phyloP scores from a whole-genome alignment of 37 sponge, comb jelly and placozoan species.

The Bolinopsis microptera region DNA sequence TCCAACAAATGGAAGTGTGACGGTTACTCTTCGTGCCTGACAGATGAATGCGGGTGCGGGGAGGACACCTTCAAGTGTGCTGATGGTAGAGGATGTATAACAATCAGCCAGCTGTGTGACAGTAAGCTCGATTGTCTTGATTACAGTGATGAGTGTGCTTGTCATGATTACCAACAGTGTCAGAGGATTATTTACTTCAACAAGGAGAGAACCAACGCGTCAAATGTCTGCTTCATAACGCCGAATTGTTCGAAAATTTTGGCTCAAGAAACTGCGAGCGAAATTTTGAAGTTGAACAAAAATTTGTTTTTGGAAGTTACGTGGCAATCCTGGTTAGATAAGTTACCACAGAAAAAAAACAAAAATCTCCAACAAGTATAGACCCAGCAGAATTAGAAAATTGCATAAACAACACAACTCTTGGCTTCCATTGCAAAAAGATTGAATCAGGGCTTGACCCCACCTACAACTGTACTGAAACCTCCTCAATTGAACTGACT shows the following conservation, averaged over 20 bases:
- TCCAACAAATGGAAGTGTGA: not conserved
- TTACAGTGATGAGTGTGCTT: not conserved
- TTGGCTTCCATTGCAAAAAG: not conserved
- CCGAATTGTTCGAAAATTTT: not conserved
- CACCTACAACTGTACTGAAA: not conserved
- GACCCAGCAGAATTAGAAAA: not conserved
- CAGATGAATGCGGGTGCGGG: constrained; percentile 1
- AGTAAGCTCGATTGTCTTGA: not conserved
- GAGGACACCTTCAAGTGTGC: constrained; percentile 6
- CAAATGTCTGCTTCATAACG: not conserved
- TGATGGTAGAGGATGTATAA: not conserved
- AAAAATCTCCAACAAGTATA: not conserved
- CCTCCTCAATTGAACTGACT: not conserved
- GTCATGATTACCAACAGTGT: not conserved
- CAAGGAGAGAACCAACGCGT: too few species aligned
- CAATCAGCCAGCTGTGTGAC: constrained; percentile 24
- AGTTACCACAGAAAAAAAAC: too few species aligned
- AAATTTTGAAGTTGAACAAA: not conserved
- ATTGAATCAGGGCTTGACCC: not conserved
- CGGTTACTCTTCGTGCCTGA: not conserved
- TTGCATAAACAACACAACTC: not conserved
- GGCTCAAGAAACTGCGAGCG: not conserved
- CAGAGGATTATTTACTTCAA: too few species aligned
- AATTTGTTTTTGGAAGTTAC: not conserved
- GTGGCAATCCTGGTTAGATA: not conserved